Evolutionary conservation across 1,140 invertebrate species (phyloP), one percentile per base, ranked within the genome.

Genomic region (Sogatella furcifera): DNA sequence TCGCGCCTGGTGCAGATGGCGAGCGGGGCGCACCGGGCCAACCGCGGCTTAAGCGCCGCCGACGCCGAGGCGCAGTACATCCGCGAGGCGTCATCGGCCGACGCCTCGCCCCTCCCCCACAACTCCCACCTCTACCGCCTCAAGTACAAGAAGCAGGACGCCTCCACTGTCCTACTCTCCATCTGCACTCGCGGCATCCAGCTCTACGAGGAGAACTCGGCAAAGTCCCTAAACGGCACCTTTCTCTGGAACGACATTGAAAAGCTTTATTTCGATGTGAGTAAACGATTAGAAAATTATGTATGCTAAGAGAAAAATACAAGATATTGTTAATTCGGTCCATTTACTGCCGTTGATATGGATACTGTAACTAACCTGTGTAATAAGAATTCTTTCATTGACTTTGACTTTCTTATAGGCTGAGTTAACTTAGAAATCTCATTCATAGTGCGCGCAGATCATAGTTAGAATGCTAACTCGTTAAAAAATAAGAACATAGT

Each of bases 241-340:
- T 95, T 95, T 71, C 81, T 91, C 31, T 96, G 94, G 93, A 89
- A 89, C 68, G 90, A 90, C 67, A 96, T 97, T 60, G 90, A 86
- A 52, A 95, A 95, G 76, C 77, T 97, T 9, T 91, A 89, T 71
- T 96, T 95, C 74, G 93, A 96, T 75, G 84, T 87, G 72, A 80
- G 78, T 78, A 60, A 13, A 4, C 11, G 24, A 6, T n/a, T n/a
- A n/a, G n/a, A n/a, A n/a, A n/a, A n/a, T n/a, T n/a, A n/a, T n/a
- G n/a, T n/a, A n/a, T n/a, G n/a, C n/a, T n/a, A n/a, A n/a, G n/a
- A n/a, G n/a, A n/a, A n/a, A n/a, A n/a, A n/a, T n/a, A n/a, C n/a
- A n/a, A n/a, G n/a, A n/a, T n/a, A n/a, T n/a, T n/a, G n/a, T n/a
- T n/a, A n/a, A n/a, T n/a, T n/a, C n/a, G n/a, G n/a, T n/a, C n/a